Conservation (phyloP, 2,888 invertebrate species). For the Lamellibrachia columna region DNA sequence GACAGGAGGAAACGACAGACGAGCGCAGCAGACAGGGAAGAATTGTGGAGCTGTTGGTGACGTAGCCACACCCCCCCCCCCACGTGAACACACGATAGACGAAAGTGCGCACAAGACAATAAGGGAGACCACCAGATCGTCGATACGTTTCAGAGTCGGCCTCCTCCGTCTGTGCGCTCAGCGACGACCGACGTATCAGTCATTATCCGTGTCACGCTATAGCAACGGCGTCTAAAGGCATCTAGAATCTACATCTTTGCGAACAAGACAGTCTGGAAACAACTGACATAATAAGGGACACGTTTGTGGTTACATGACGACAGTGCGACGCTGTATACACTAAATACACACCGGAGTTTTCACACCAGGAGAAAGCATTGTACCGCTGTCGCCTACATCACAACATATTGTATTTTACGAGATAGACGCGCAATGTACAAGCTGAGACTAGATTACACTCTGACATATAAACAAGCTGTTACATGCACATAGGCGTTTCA, state of each 20-base stretch:
- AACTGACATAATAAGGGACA: background rate
- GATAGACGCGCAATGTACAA: background rate
- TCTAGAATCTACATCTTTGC: background rate
- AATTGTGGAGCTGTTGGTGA: background rate
- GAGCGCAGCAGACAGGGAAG: too few relatives aligned
- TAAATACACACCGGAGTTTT: background rate
- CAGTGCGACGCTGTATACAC: background rate
- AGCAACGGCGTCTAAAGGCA: background rate
- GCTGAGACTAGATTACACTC: background rate
- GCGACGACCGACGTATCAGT: background rate
- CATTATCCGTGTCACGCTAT: background rate
- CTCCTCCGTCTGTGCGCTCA: background rate
- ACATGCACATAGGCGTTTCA: background rate
- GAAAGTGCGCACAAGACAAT: background rate
- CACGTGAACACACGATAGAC: background rate
- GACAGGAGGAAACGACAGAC: background rate
- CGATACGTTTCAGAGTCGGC: background rate
- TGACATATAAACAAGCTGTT: background rate
- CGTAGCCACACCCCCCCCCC: background rate
- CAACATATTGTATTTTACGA: background rate
- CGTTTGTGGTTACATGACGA: constrained; percentile 6
- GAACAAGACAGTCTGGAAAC: background rate
- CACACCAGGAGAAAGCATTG: background rate
- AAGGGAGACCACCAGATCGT: background rate
- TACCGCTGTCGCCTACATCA: background rate